A percentile compares a stretch with the other conserved stretches of the same genome.
These are phyloP conservation scores for Holocentrus rufus DNA, from an alignment of 2,797 vertebrate genomes.

Conservation along the genomic window DNA sequence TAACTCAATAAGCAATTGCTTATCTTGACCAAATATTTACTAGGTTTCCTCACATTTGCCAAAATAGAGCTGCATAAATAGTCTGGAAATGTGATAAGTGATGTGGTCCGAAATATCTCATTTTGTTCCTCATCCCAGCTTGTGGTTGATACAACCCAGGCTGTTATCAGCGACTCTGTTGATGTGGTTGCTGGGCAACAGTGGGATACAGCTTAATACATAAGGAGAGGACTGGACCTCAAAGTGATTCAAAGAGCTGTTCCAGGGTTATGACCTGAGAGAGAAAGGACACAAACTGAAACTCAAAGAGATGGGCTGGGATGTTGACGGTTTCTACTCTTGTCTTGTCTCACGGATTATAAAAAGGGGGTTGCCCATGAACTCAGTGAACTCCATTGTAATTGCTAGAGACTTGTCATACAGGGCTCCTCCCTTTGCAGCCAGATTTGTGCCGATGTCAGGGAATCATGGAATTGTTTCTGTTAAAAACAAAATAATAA, in stretches of 20 bases:
- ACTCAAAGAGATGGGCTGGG: conserved; percentile 24
- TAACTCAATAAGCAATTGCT: conserved; percentile 27
- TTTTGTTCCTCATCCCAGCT: conserved; percentile 28
- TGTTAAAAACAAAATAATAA: too few species aligned
- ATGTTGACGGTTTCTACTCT: conserved; percentile 53
- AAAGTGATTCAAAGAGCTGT: conserved; percentile 35
- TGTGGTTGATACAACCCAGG: conserved; percentile 59
- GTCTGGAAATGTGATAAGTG: conserved; percentile 35
- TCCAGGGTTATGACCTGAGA: conserved; percentile 49
- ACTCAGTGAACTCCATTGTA: conserved; percentile 14
- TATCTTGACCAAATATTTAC: conserved; percentile 18
- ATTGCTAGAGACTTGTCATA: not conserved
- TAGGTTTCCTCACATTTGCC: conserved; percentile 17
- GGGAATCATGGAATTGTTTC: not conserved
- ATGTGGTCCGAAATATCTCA: conserved; percentile 38
- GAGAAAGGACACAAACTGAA: conserved; percentile 37
- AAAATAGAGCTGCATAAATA: conserved; percentile 23
- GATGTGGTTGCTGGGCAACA: conserved; percentile 60
- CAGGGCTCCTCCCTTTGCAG: not conserved
- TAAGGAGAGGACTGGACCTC: conserved; percentile 3
- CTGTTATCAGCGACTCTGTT: conserved; percentile 54
- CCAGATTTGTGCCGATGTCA: not conserved
- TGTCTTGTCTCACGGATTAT: conserved; percentile 15
- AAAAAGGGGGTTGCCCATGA: conserved; percentile 25
- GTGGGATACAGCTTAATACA: conserved; percentile 32